Evolutionary conservation across 2,888 invertebrate species (phyloP), one percentile per base, ranked within the genome.

Genomic region (Drepanosiphum platanoidis): DNA sequence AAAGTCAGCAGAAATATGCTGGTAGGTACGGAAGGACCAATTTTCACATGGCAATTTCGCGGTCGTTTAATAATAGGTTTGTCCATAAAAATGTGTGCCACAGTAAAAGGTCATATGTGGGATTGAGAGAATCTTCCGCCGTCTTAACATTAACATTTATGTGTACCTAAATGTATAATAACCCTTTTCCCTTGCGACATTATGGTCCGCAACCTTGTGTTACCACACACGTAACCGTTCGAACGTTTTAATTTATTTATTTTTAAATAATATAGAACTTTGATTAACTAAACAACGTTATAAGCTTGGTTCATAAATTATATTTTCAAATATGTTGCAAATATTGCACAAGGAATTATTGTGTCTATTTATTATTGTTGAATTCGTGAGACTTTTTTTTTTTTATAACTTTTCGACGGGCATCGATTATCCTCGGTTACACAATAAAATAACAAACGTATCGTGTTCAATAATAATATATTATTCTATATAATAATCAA

Each of bases 61-160:
- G 79, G 46, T 46, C n/a, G 34, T 79, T 79, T 79, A 52, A 68
- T 79, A 68, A 79, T 34, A 36, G 15, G 68, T 34, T 79, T 32
- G 32, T 79, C 18, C 68, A 52, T 46, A 68, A 79, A 79, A 79
- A 79, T 34, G 34, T 68, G 15, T 27, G 66, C n/a, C n/a, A 66
- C 46, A 18, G 32, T 34, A 66, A 66, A 74, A 7, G 64, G 32
- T 42, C 64, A 34, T 18, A 8, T n/a, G 34, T 34, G 27, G 15
- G 27, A 52, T 34, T 18, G 34, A 68, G 46, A 68, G 5, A 68
- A 79, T 46, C 3, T 52, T 46, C n/a, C 27, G n/a, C 15, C 32
- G 15, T 79, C 42, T 79, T 34, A 68, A 68, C 68, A 79, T 68
- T 68, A 79, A 68, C 34, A 79, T 79, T 79, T 34, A 79, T 34